These are phyloP conservation scores for Tribolium freemani DNA, from an alignment of 2,888 invertebrate species.

Conservation along the genomic window DNA sequence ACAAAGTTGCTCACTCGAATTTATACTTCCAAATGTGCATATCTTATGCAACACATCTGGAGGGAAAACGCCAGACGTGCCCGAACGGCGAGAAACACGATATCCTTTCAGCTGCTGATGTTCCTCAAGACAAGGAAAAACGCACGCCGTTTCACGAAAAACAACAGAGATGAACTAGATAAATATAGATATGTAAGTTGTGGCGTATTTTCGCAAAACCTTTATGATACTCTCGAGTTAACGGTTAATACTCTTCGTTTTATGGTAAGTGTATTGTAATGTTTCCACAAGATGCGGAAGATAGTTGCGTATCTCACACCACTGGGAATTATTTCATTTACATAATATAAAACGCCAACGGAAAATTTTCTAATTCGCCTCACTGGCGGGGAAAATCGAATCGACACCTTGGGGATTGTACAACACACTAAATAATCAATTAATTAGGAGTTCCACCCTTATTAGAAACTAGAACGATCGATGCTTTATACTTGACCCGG, in stretches of 20 bases:
- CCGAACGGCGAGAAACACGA: conserved; percentile 57
- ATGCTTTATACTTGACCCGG: not conserved
- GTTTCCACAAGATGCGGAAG: conserved; percentile 35
- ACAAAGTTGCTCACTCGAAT: conserved; percentile 51
- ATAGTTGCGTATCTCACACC: conserved; percentile 31
- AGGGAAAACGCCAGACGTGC: conserved; percentile 59
- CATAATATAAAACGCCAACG: conserved; percentile 28
- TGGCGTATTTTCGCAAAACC: conserved; percentile 41
- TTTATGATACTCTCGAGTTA: conserved; percentile 49
- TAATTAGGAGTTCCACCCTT: not conserved
- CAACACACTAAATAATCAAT: not conserved
- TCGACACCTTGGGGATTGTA: not conserved
- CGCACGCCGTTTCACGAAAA: not conserved
- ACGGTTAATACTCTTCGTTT: conserved; percentile 48
- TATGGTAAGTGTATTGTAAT: conserved; percentile 49
- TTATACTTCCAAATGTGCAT: conserved; percentile 63
- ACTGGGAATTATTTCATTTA: conserved; percentile 40
- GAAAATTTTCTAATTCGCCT: conserved; percentile 16
- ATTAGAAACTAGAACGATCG: not conserved
- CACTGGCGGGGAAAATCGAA: not conserved
- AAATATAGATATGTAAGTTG: conserved; percentile 42
- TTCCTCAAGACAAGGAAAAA: conserved; percentile 46
- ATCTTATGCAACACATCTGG: conserved; percentile 59
- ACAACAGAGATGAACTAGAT: conserved; percentile 34
- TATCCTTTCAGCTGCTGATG: conserved; percentile 51